Base-by-base conservation (phyloP, 2,888 invertebrate genomes). In the Macropis europaea region DNA sequence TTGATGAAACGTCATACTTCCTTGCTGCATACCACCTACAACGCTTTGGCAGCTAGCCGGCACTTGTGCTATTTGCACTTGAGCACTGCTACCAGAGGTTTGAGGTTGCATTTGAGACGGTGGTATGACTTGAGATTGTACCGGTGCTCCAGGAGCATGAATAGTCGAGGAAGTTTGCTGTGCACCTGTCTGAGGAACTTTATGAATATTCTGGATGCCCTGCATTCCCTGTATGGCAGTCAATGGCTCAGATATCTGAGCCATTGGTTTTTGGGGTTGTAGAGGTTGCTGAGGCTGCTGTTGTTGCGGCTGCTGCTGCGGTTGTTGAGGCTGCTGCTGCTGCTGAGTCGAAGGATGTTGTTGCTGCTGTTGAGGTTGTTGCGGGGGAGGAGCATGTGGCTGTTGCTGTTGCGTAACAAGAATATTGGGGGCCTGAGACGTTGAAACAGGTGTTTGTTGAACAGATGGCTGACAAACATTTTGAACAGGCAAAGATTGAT, bases 101-200 rank as follows among this genome's bases (percentile, higher is more conserved):
- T 92, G 92, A 11, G 85, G 81, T 67, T 91, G 90, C 76, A 92
- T 91, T 79, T 92, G 85, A 90, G 92, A 83, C 90, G 91, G 76
- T 88, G 88, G 69, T 88, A 91, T 85, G 89, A 87, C 87, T 73
- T 86, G 84, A 22, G 87, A 74, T 59, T 87, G 87, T 34, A 85
- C 82, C 34, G 82, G 66, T 32, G 83, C 73, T 53, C 82, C 85
- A 11, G 80, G 79, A 24, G 82, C 77, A 54, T 86, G 86, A 32
- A 86, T 82, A 64, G 83, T 72, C 34, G 83, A 70, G 43, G 84
- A 79, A 60, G 84, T 82, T 68, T 83, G 84, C 52, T 83, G 87
- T 47, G 76, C 62, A 47, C 70, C 75, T 30, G 81, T 62, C 56
- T 88, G 89, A 86, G 89, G 86, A 88, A 88, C 89, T 84, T 85